Percentiles rank a stretch among this genome's conserved stretches.
Evolutionary conservation across 37 sponge, comb jelly and placozoan species (phyloP).

Genomic region (Petrosia ficiformis): DNA sequence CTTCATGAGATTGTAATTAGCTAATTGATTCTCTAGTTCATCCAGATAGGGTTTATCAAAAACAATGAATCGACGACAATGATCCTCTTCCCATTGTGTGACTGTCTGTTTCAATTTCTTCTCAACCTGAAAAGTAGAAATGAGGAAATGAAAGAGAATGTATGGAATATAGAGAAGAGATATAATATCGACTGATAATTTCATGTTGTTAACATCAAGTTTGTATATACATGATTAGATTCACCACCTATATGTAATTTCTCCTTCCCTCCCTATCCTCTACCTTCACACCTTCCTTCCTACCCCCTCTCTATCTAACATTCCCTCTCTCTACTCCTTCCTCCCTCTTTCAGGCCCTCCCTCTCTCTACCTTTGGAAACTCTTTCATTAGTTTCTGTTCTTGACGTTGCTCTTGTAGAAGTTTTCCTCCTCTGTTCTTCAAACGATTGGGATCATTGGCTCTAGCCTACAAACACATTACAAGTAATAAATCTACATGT

Average conservation of each 20-base stretch:
- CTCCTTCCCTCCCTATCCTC: too few species aligned
- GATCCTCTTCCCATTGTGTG: constrained; percentile 64
- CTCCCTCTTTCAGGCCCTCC: too few species aligned
- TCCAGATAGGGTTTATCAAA: constrained; percentile 63
- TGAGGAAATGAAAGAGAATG: not conserved
- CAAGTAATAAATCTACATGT: not conserved
- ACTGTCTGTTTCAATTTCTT: constrained; percentile 41
- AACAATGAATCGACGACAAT: constrained; percentile 47
- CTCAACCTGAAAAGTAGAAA: constrained; percentile 33
- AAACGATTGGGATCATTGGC: constrained; percentile 67
- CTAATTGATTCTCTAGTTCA: constrained; percentile 55
- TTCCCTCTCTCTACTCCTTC: too few species aligned
- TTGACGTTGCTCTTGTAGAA: constrained; percentile 74
- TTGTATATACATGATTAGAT: too few species aligned
- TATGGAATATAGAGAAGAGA: too few species aligned
- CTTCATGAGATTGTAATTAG: constrained; percentile 31
- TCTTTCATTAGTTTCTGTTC: constrained; percentile 70
- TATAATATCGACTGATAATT: too few species aligned
- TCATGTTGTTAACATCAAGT: not conserved
- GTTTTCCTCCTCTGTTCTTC: constrained; percentile 80
- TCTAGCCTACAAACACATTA: not conserved
- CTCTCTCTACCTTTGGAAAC: constrained; percentile 47
- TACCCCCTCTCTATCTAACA: too few species aligned
- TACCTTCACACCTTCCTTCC: too few species aligned
- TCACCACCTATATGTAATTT: too few species aligned